Base-by-base conservation (phyloP, 2,888 invertebrate species). In the Agrotis segetum region DNA sequence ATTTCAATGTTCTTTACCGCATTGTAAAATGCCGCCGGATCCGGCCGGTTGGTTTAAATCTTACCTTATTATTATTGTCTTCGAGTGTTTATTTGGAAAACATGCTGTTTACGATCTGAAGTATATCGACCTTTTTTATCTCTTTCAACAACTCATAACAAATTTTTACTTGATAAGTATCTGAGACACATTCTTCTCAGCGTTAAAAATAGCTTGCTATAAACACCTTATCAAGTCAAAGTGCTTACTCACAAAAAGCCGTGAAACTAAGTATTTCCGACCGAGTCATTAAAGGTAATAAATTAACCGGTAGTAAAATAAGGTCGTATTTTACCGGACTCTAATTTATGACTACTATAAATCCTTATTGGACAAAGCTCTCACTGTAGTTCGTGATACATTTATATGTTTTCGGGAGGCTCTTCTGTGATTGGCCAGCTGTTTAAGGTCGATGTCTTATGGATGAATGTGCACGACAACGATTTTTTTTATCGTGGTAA, bases 271-370 rank as follows among this genome's bases (percentile, higher is more conserved):
- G 66, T 74, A 71, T 65, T 71, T 55, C 63, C 63, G 53, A 17
- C 24, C 17, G n/a, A 60, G 64, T 74, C 70, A 81, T 79, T 81
- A 83, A 67, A 34, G 34, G 70, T 52, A 60, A 82, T 83, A 79
- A 82, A 83, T 82, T 82, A 69, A 29, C 44, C 17, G 67, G 62
- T 73, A 81, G 70, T 83, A 76, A 81, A 83, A 81, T 71, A 59
- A 62, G 53, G 61, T 50, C 64, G 79, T 75, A 74, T 71, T 66
- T 73, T 64, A 72, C 67, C n/a, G n/a, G 49, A 47, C 63, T 29
- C 34, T 84, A 72, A 83, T 83, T 84, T 82, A 84, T 75, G 21
- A 50, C 52, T 16, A 17, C 70, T 9, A 68, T 79, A 79, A 83
- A 84, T 83, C 67, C 68, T 66, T 44, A 49, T 40, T 47, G 58